Conservation (phyloP, 2,888 invertebrate species). For the Perizoma affinitatum region DNA sequence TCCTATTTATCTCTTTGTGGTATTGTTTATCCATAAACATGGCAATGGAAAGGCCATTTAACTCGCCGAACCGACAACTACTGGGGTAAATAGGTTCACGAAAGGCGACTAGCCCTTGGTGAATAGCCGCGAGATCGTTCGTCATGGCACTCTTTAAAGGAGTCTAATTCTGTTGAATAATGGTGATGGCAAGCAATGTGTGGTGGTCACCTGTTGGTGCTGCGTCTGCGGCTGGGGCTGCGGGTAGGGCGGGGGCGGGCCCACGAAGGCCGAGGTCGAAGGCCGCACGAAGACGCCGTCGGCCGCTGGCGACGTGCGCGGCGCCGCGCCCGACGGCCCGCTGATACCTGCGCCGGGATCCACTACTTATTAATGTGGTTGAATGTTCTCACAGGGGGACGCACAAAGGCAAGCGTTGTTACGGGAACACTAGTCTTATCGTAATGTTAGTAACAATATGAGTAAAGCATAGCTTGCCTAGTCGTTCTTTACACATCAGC, state of each 20-base stretch:
- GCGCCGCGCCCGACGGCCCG: constrained; percentile 40
- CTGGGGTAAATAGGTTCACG: too few species aligned
- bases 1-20: too few species aligned
- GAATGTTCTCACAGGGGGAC: constrained; percentile 13
- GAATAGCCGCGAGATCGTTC: too few species aligned
- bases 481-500: not conserved
- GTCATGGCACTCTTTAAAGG: too few species aligned
- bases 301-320: constrained; percentile 28
- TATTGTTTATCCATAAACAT: too few species aligned
- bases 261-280: constrained; percentile 65
- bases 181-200: too few species aligned
- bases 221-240: constrained; percentile 43
- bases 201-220: constrained; percentile 20
- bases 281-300: constrained; percentile 62
- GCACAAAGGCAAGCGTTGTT: constrained; percentile 9
- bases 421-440: constrained; percentile 6
- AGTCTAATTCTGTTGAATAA: too few species aligned
- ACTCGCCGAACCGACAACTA: too few species aligned
- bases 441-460: constrained; percentile 7
- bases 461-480: not conserved
- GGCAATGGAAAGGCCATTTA: too few species aligned
- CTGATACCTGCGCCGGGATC: constrained; percentile 48
- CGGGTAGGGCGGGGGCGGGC: constrained; percentile 69
- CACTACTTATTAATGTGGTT: constrained; percentile 31
- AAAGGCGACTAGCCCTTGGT: too few species aligned